Evolutionary conservation across 1,140 invertebrate genomes (phyloP).

Genomic region (Procambarus virginalis): DNA sequence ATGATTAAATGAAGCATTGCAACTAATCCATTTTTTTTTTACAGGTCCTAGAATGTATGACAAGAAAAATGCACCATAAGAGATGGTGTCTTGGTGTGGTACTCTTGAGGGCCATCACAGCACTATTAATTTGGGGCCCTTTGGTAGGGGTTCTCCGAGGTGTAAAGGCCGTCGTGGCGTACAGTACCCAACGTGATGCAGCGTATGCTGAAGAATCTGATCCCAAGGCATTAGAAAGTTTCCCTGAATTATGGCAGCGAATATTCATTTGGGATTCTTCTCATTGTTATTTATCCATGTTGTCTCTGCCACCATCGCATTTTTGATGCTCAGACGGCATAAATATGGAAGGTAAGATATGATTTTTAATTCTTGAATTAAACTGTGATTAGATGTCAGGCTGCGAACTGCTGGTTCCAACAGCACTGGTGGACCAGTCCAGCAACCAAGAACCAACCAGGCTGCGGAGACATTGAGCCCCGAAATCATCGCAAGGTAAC

Average conservation of each 20-base stretch:
- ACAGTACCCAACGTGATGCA: conserved; percentile 44
- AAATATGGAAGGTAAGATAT: conserved; percentile 61
- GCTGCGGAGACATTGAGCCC: no score
- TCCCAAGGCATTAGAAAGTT: conserved; percentile 7
- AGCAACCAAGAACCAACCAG: no score
- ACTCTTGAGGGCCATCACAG: conserved; percentile 19
- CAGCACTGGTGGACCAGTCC: no score
- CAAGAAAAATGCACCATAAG: conserved; percentile 45
- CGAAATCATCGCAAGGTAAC: no score
- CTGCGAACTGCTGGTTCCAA: no score
- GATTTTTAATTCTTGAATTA: background rate
- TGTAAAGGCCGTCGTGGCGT: conserved; percentile 42
- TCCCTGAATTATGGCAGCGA: conserved; percentile 44
- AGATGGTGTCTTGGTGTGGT: conserved; percentile 45
- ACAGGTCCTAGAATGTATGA: conserved; percentile 55
- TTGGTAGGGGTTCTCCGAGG: conserved; percentile 1
- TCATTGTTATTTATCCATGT: conserved; percentile 52
- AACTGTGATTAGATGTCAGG: no score
- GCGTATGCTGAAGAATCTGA: background rate
- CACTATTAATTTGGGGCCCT: conserved; percentile 12
- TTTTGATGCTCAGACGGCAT: conserved; percentile 61
- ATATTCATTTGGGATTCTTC: conserved; percentile 61
- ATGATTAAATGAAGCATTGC: no score
- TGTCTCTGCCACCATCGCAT: conserved; percentile 57
- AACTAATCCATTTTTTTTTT: background rate